These are phyloP conservation scores for Camponotus pennsylvanicus DNA, from an alignment of 1,140 invertebrate genomes.

Conservation along the genomic window DNA sequence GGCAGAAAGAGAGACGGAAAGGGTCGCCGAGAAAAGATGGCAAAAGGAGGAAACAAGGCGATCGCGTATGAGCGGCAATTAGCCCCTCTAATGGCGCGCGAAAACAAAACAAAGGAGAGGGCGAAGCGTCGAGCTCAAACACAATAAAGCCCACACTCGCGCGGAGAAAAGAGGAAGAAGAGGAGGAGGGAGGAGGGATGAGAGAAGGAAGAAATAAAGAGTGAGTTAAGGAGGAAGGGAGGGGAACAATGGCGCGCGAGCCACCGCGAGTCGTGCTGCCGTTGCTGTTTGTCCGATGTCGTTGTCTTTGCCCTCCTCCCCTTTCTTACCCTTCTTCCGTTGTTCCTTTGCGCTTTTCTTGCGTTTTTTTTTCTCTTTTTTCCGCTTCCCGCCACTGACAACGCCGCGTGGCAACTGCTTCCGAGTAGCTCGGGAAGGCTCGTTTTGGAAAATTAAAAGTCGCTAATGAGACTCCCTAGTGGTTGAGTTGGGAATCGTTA, in stretches of 20 bases:
- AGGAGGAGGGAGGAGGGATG: slow-evolving; percentile 25
- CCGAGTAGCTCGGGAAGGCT: slow-evolving; percentile 54
- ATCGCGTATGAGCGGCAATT: slow-evolving; percentile 85
- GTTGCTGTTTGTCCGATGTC: slow-evolving; percentile 63
- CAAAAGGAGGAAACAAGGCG: slow-evolving; percentile 82
- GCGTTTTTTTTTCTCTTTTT: slow-evolving; percentile 1
- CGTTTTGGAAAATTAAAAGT: slow-evolving; percentile 76
- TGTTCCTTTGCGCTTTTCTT: slow-evolving; percentile 31
- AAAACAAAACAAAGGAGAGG: slow-evolving; percentile 83
- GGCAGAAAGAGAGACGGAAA: slow-evolving; percentile 45
- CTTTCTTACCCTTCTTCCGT: background rate
- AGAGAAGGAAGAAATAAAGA: slow-evolving; percentile 72
- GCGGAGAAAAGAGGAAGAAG: slow-evolving; percentile 60
- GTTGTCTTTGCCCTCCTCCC: slow-evolving; percentile 38
- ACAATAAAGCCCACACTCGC: slow-evolving; percentile 77
- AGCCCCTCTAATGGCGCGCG: slow-evolving; percentile 85
- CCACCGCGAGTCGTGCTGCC: slow-evolving; percentile 68
- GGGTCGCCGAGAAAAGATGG: slow-evolving; percentile 75
- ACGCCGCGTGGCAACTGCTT: slow-evolving; percentile 58
- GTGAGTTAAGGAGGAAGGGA: slow-evolving; percentile 17
- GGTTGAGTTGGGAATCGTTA: slow-evolving; percentile 55
- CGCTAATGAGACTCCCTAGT: slow-evolving; percentile 69
- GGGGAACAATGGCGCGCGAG: slow-evolving; percentile 77
- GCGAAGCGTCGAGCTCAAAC: slow-evolving; percentile 78
- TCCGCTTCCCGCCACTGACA: slow-evolving; percentile 46